A percentile compares a stretch with the other conserved stretches of the same genome.
These are phyloP conservation scores for Acomys russatus DNA, from an alignment of 2,797 vertebrate species.

Conservation along the genomic window DNA sequence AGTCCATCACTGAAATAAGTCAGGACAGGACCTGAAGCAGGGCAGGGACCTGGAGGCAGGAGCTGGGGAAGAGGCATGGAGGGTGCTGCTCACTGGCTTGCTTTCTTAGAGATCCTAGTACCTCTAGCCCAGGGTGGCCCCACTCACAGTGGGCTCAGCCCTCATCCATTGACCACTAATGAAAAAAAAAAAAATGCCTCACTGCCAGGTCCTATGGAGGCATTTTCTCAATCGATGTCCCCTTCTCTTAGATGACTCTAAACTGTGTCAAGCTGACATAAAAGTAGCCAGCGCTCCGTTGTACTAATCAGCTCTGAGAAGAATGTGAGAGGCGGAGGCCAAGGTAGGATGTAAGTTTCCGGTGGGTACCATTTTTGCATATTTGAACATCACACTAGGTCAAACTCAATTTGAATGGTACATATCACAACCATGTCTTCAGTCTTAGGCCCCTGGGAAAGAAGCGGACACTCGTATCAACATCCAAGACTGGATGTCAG, in stretches of 20 bases:
- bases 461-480: rapidly evolving
- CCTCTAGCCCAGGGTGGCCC: not conserved
- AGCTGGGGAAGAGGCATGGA: no score
- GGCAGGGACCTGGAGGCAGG: no score
- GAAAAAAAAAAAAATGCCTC: not conserved
- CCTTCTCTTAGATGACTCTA: not conserved
- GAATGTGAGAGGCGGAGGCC: not conserved
- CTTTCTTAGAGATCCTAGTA: not conserved
- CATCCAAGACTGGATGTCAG: not conserved
- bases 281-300: not conserved
- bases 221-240: not conserved
- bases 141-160: not conserved
- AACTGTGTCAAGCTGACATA: not conserved
- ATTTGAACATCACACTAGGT: not conserved
- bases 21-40: no score
- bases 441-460: no score
- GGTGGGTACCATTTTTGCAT: not conserved
- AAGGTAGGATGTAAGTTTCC: rapidly evolving
- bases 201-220: not conserved
- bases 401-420: not conserved
- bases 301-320: not conserved
- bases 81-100: not conserved
- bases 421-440: no score
- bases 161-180: not conserved
- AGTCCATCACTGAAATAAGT: no score